phyloP scores from a whole-genome alignment of 2,888 invertebrate species.

The Apotomis capreana region DNA sequence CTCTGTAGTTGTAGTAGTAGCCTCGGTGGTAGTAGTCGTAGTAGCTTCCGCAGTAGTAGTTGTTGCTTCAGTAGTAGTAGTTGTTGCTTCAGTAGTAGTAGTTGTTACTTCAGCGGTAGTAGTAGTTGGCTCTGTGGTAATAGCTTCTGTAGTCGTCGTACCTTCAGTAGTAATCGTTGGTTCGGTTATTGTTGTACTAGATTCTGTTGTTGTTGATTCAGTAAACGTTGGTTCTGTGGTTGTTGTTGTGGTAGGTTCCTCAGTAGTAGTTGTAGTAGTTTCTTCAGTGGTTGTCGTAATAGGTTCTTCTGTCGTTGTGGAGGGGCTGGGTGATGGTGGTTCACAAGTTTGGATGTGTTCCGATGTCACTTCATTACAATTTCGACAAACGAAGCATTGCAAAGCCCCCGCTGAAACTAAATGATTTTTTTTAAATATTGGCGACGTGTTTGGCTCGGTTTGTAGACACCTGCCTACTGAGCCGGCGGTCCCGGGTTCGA shows the following conservation, averaged over 20 bases:
- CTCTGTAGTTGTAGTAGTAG: conserved; percentile 9
- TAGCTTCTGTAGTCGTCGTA: neutral
- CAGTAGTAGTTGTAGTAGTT: conserved; percentile 1
- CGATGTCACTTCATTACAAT: conserved; percentile 35
- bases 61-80: conserved; percentile 7
- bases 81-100: conserved; percentile 3
- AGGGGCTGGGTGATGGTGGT: conserved; percentile 7
- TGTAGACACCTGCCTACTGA: too few species aligned
- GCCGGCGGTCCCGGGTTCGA: too few species aligned
- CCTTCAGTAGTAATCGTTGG: conserved; percentile 2
- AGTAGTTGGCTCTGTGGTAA: neutral
- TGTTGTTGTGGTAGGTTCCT: neutral
- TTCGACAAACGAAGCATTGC: conserved; percentile 39
- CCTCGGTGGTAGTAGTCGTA: conserved; percentile 6
- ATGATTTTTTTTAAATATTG: too few species aligned
- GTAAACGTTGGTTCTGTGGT: conserved; percentile 7
- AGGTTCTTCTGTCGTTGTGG: conserved; percentile 2
- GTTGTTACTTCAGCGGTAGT: neutral
- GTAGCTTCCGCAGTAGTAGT: conserved; percentile 18
- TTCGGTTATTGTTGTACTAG: conserved; percentile 13
- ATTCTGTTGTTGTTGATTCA: conserved; percentile 7
- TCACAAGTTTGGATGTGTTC: conserved; percentile 34
- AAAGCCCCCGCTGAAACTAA: conserved; percentile 32
- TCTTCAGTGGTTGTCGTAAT: conserved; percentile 14
- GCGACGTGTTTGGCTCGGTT: too few species aligned